phyloP scores from a whole-genome alignment of 2,888 invertebrate species.

The Anoplius nigerrimus region DNA sequence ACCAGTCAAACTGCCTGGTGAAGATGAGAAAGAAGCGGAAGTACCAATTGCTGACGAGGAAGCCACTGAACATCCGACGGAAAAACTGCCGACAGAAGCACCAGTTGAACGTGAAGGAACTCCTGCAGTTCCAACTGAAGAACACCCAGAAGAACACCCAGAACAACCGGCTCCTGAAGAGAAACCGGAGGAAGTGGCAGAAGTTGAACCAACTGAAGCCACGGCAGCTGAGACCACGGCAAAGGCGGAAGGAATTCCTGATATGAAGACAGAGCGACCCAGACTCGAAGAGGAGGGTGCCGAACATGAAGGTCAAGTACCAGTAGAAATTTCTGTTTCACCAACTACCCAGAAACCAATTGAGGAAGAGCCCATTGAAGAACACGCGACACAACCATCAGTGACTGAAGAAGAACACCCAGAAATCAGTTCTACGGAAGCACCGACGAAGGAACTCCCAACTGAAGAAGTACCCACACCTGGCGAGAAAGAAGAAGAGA shows the following conservation, averaged over 20 bases:
- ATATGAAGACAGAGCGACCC: constrained; percentile 11
- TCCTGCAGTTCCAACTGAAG: not conserved
- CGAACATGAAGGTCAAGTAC: constrained; percentile 17
- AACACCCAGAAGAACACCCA: constrained; percentile 3
- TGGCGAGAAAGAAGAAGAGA: constrained; percentile 29
- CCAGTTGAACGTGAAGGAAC: not conserved
- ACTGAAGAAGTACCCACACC: constrained; percentile 21
- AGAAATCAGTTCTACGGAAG: constrained; percentile 31
- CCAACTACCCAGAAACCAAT: constrained; percentile 11
- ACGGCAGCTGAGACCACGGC: constrained; percentile 15
- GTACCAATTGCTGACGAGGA: constrained; percentile 14
- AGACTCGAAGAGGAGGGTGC: constrained; percentile 34
- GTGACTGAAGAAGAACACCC: constrained; percentile 27
- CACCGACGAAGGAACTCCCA: constrained; percentile 10
- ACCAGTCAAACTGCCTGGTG: constrained; percentile 19
- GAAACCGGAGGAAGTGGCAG: constrained; percentile 2
- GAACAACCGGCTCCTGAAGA: not conserved
- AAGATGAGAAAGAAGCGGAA: constrained; percentile 33
- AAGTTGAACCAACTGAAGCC: not conserved
- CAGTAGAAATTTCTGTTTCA: constrained; percentile 7
- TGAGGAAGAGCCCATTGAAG: constrained; percentile 44
- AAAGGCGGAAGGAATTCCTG: constrained; percentile 13
- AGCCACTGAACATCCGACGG: constrained; percentile 23
- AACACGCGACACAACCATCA: constrained; percentile 26
- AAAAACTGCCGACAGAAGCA: constrained; percentile 13